Percentiles rank a stretch among this genome's conserved stretches.
Conservation (phyloP, 1,140 invertebrate genomes). For the Aphelenchoides besseyi region DNA sequence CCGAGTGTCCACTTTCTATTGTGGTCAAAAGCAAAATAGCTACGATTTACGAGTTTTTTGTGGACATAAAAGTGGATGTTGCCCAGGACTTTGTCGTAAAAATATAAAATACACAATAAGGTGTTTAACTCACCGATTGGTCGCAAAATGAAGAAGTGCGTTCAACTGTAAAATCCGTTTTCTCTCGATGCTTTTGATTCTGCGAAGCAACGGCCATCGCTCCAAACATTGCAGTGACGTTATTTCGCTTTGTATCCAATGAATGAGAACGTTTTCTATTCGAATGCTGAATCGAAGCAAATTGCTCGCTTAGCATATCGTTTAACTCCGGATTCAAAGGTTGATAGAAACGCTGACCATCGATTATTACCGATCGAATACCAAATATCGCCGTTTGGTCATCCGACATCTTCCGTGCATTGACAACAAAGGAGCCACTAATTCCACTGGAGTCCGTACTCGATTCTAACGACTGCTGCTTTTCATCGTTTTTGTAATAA, state of each 20-base stretch:
- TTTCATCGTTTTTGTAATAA: background rate
- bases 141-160: background rate
- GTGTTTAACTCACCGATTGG: background rate
- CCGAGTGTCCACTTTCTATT: background rate
- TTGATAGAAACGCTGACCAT: constrained; percentile 15
- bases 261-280: background rate
- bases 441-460: background rate
- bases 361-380: constrained; percentile 2
- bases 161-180: background rate
- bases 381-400: background rate
- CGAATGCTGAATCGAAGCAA: background rate
- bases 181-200: background rate
- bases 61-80: background rate
- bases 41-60: no score
- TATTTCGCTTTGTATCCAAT: background rate
- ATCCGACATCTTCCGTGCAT: background rate
- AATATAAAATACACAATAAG: no score
- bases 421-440: background rate
- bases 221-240: background rate
- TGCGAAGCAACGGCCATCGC: background rate
- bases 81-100: no score
- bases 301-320: background rate
- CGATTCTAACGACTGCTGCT: background rate
- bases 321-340: background rate
- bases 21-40: background rate